Percentiles rank a stretch among this genome's conserved stretches.
These are phyloP conservation scores for Dreissena rostriformis DNA, from an alignment of 1,140 invertebrate species.

Conservation along the genomic window DNA sequence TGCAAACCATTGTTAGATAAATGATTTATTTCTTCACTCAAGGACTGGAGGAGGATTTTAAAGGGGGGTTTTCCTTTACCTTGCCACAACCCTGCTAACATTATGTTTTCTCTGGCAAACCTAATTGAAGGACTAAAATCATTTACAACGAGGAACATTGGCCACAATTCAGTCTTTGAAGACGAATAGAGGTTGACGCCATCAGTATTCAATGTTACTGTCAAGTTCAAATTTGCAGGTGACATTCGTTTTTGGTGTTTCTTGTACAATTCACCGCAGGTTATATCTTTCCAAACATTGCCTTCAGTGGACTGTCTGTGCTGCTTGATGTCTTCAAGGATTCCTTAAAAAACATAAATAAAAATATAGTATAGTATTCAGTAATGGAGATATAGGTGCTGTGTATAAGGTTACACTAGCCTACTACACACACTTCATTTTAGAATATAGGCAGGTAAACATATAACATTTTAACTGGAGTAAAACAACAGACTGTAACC, in stretches of 20 bases:
- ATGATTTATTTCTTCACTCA: constrained; percentile 45
- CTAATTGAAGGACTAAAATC: constrained; percentile 50
- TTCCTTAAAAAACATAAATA: constrained; percentile 8
- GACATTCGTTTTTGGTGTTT: constrained; percentile 4
- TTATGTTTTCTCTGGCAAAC: constrained; percentile 57
- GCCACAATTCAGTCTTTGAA: constrained; percentile 61
- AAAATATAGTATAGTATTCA: background rate
- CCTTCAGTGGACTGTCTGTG: constrained; percentile 35
- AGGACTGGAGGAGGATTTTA: constrained; percentile 24
- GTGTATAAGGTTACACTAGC: background rate
- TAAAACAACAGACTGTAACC: no score
- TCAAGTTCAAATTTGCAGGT: constrained; percentile 43
- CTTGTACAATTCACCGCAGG: constrained; percentile 34
- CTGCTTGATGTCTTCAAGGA: constrained; percentile 29
- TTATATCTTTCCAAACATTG: constrained; percentile 46
- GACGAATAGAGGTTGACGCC: constrained; percentile 59
- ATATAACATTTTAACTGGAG: no score
- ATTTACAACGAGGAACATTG: constrained; percentile 58
- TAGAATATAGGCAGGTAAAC: background rate
- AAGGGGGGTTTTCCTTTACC: constrained; percentile 59
- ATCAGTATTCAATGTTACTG: constrained; percentile 54
- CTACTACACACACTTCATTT: background rate
- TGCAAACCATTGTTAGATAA: constrained; percentile 28
- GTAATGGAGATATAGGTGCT: background rate
- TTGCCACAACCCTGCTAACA: constrained; percentile 54